Conservation (phyloP, 2,888 invertebrate species). For the Periphyllus acericola region DNA sequence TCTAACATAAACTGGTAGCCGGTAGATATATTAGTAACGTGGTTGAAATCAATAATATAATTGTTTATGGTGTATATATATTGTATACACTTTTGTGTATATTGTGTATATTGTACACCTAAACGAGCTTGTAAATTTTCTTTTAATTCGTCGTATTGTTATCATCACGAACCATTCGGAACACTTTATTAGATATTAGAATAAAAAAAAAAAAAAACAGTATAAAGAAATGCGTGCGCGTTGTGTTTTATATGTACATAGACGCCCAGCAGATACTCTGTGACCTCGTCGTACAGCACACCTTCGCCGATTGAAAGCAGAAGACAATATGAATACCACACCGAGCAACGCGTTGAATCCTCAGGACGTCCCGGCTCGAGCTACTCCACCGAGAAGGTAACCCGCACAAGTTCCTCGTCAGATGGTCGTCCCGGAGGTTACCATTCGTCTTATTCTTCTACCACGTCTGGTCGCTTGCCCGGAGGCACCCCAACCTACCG, state of each 20-base stretch:
- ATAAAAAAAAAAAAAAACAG: background rate
- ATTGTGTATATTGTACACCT: too few relatives aligned
- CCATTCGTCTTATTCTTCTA: slow-evolving; percentile 80
- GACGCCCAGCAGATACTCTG: slow-evolving; percentile 84
- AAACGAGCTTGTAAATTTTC: background rate
- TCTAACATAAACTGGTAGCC: background rate
- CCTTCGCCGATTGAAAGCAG: slow-evolving; percentile 83
- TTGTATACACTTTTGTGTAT: too few relatives aligned
- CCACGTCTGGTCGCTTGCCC: slow-evolving; percentile 82
- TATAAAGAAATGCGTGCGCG: slow-evolving; percentile 52
- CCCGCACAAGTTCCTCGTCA: slow-evolving; percentile 69
- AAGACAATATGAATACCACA: slow-evolving; percentile 71
- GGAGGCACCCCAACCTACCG: slow-evolving; percentile 81
- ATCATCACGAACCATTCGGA: background rate
- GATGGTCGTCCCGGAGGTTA: slow-evolving; percentile 82
- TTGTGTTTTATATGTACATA: slow-evolving; percentile 66
- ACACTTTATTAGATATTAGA: background rate
- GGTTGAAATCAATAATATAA: background rate
- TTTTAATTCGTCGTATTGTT: background rate
- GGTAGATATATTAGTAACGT: background rate
- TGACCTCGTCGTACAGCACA: slow-evolving; percentile 78
- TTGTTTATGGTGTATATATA: background rate
- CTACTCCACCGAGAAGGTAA: slow-evolving; percentile 78
- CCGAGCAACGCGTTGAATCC: slow-evolving; percentile 77
- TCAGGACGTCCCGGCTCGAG: slow-evolving; percentile 76